A percentile compares a stretch with the other conserved stretches of the same genome.
phyloP scores from a whole-genome alignment of 1,140 invertebrate species.

The Drosophila teissieri region DNA sequence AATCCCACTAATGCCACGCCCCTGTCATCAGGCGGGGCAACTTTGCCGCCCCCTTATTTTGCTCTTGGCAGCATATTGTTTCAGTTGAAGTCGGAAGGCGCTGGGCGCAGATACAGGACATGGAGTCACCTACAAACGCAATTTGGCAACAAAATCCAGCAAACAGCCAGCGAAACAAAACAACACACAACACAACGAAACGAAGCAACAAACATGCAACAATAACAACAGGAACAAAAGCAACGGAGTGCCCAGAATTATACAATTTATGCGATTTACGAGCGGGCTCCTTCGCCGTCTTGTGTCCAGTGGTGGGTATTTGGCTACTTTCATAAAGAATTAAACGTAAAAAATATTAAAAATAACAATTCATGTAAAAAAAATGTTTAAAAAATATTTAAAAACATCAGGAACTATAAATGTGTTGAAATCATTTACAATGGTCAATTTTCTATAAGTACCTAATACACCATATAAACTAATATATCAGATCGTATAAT shows the following conservation, averaged over 20 bases:
- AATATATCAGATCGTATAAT: no score
- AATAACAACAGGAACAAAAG: constrained; percentile 64
- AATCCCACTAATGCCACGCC: constrained; percentile 45
- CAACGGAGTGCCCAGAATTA: constrained; percentile 71
- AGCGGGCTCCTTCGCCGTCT: constrained; percentile 55
- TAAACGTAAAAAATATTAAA: background rate
- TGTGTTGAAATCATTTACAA: background rate
- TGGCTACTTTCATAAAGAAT: background rate
- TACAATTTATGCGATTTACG: constrained; percentile 83
- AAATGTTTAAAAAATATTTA: background rate
- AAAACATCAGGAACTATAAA: background rate
- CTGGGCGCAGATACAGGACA: constrained; percentile 36
- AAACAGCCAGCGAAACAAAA: constrained; percentile 40
- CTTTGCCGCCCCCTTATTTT: constrained; percentile 1
- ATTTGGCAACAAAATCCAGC: constrained; percentile 76
- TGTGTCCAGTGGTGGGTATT: constrained; percentile 12
- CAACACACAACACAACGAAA: constrained; percentile 17
- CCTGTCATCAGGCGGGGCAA: constrained; percentile 50
- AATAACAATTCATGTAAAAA: no score
- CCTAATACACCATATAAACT: no score
- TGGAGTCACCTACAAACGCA: constrained; percentile 76
- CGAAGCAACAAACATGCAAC: constrained; percentile 35
- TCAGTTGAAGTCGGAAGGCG: constrained; percentile 50
- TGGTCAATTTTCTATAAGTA: no score
- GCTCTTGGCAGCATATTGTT: constrained; percentile 66